phyloP scores from a whole-genome alignment of 2,113 vertebrate species.

The Indri indri region DNA sequence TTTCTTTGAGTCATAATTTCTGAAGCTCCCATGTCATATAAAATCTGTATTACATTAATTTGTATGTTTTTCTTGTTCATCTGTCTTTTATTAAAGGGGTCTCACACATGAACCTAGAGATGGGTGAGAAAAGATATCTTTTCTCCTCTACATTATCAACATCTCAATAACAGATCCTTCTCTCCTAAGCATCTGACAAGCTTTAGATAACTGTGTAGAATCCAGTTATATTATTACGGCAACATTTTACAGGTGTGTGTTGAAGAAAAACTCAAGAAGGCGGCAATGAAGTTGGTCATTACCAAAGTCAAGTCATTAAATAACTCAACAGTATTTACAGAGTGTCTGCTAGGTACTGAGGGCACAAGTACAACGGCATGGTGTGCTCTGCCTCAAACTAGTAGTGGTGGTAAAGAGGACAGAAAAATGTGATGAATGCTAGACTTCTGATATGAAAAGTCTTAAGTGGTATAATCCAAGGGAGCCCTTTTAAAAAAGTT shows the following conservation, averaged over 20 bases:
- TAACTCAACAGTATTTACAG: not conserved
- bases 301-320: constrained; percentile 28
- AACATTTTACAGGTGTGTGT: not conserved
- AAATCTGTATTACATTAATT: not conserved
- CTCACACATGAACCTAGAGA: not conserved
- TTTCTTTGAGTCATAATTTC: not conserved
- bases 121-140: not conserved
- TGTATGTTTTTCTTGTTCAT: not conserved
- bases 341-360: not conserved
- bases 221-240: not conserved
- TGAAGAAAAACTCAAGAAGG: not conserved
- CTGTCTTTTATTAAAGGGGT: not conserved
- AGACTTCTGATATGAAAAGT: not conserved
- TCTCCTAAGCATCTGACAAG: not conserved
- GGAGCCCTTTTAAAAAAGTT: not conserved
- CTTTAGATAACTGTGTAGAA: not conserved
- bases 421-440: not conserved
- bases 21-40: not conserved
- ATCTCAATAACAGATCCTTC: constrained; percentile 8
- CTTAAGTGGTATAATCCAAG: not conserved
- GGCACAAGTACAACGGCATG: not conserved
- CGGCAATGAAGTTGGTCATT: not conserved
- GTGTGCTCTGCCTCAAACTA: not conserved
- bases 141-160: not conserved
- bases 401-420: not conserved